Base-by-base conservation (phyloP, 2,888 invertebrate species). In the Limnephilus lunatus region DNA sequence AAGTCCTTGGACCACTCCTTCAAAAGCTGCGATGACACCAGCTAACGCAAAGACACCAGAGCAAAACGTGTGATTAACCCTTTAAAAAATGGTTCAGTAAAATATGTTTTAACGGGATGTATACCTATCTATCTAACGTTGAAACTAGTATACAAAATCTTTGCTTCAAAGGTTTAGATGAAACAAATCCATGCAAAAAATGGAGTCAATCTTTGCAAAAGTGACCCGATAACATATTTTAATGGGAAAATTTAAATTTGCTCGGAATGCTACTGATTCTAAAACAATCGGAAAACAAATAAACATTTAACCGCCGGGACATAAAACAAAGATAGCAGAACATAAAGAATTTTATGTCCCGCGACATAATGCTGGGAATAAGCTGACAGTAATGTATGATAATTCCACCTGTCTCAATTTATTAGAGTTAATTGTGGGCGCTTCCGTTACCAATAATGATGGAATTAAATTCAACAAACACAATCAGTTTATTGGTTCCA, bases 361-460 rank as follows among this genome's bases (percentile, higher is more conserved):
- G 68, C 30, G 30, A 32, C 32, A 53, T 31, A 53, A 53, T 31
- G 35, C 68, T 88, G 88, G 88, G 88, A 88, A 88, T 39, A 30
- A 81, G 25, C 81, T 31, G 89, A 89, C 89, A 89, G 39, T 89
- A 35, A 81, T 89, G 81, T 81, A 89, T 89, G 89, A 19, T 90
- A 90, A 83, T 81, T 89, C 83, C 89, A 91, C 85, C 83, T 91
- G 91, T 85, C 89, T 30, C 39, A 15, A 81, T 92, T 91, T 92
- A 92, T 92, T 90, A 35, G 81, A 31, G 15, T 35, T 92, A 92
- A 92, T 92, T 92, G 90, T 86, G 82, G 81, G 14, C 30, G 86
- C 90, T 92, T 92, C 92, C 92, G 90, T 92, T 83, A 88, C 53
- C 53, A 88, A 88, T 88, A 88, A 32, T 68, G 31, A 19, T 32